Evolutionary conservation across 2,797 vertebrate species (phyloP).

Genomic region (Clarias platycephalus): DNA sequence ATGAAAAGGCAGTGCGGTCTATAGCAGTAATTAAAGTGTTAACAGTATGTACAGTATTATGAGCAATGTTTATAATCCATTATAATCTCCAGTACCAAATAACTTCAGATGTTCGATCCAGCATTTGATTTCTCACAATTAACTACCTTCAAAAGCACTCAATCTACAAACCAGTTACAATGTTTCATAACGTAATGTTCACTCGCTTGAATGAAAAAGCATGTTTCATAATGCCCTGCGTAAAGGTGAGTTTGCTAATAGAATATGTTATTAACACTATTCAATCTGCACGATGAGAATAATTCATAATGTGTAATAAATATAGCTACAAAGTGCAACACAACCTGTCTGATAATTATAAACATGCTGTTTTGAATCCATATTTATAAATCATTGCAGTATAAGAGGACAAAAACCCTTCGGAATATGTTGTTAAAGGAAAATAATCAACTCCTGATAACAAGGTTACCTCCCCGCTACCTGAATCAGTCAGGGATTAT

Average conservation of each 20-base stretch:
- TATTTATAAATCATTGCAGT: too few species aligned
- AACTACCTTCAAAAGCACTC: too few species aligned
- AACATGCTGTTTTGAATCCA: background rate
- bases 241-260: background rate
- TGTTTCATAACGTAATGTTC: background rate
- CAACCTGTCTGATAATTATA: background rate
- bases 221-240: background rate
- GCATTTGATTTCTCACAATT: background rate
- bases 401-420: background rate
- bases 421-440: background rate
- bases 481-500: background rate
- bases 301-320: background rate
- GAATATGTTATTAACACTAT: background rate
- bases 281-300: background rate
- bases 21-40: background rate
- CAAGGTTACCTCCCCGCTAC: background rate
- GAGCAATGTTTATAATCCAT: background rate
- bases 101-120: background rate
- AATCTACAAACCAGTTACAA: background rate
- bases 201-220: background rate
- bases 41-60: background rate
- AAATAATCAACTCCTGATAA: background rate
- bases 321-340: too few species aligned
- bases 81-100: background rate
- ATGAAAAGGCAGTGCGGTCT: background rate